Base-by-base conservation (phyloP, 2,888 invertebrate genomes). In the Willowsia nigromaculata region DNA sequence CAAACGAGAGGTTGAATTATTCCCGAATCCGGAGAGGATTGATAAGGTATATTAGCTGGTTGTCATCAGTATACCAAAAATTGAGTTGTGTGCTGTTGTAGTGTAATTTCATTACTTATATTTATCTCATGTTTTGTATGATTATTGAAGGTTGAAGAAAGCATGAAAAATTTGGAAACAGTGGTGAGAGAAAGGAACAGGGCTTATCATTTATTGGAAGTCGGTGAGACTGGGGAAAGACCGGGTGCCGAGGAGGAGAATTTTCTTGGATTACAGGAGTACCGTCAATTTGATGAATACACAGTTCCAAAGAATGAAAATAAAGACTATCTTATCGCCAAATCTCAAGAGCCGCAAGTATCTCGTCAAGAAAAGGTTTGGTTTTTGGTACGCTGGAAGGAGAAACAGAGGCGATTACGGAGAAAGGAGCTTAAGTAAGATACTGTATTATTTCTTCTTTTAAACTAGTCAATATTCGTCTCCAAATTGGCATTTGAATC, bases 161-260 rank as follows among this genome's bases (percentile, higher is more conserved):
- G 99, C 22, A 99, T 99, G 99, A 95, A 96, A 90, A 98, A 99
- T 94, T 94, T 99, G 88, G 97, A 99, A 94, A 94, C 95, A 22
- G 98, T 99, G 0, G 96, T 99, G 0, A 95, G 97, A 85, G 99
- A 99, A 94, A 95, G 99, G 91, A 98, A 99, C 94, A 94, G 95
- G 92, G 99, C 99, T 0, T 98, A 97, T 94, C 96, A 97, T 94
- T 93, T 96, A 92, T 94, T 99, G 82, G 99, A 99, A 95, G 98
- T 97, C 6, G 98, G 98, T 0, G 96, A 96, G 93, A 96, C 95
- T 88, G 98, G 97, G 2, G 97, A 98, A 94, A 95, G 97, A 56
- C 96, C 97, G 1, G 95, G 95, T 0, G 95, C 95, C 93, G 93
- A 95, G 90, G 95, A 91, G 74, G 92, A 92, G 59, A 92, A 92